Conservation (phyloP, 2,888 invertebrate genomes). For the Trisateles emortualis region DNA sequence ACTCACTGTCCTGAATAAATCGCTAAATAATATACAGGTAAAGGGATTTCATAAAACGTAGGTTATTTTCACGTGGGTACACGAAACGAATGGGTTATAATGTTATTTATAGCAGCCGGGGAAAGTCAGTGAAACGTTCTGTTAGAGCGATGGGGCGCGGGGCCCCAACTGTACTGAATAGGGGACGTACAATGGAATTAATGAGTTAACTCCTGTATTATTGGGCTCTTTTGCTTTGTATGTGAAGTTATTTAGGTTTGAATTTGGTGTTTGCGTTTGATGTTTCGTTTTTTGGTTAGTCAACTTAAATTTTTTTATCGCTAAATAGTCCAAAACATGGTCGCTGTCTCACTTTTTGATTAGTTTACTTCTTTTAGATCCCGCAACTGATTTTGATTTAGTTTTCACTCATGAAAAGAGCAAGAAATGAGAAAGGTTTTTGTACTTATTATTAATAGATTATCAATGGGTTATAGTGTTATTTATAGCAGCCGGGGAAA, state of each 20-base stretch:
- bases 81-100: conserved; percentile 15
- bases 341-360: too few species aligned
- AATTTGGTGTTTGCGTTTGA: background rate
- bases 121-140: conserved; percentile 7
- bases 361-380: too few species aligned
- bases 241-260: background rate
- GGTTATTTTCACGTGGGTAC: conserved; percentile 20
- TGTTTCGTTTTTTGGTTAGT: background rate
- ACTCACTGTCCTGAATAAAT: conserved; percentile 19
- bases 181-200: conserved; percentile 12
- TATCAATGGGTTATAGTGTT: conserved; percentile 13
- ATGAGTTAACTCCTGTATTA: conserved; percentile 7
- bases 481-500: conserved; percentile 15
- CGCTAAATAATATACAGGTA: conserved; percentile 18
- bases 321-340: too few species aligned
- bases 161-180: conserved; percentile 7
- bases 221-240: conserved; percentile 2
- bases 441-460: too few species aligned
- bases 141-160: conserved; percentile 15
- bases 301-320: too few species aligned
- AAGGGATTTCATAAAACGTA: conserved; percentile 24
- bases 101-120: conserved; percentile 13
- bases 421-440: too few species aligned
- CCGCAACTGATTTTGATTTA: too few species aligned
- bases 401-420: too few species aligned